Conservation (phyloP, 2,113 vertebrate species). For the Odocoileus hemionus region DNA sequence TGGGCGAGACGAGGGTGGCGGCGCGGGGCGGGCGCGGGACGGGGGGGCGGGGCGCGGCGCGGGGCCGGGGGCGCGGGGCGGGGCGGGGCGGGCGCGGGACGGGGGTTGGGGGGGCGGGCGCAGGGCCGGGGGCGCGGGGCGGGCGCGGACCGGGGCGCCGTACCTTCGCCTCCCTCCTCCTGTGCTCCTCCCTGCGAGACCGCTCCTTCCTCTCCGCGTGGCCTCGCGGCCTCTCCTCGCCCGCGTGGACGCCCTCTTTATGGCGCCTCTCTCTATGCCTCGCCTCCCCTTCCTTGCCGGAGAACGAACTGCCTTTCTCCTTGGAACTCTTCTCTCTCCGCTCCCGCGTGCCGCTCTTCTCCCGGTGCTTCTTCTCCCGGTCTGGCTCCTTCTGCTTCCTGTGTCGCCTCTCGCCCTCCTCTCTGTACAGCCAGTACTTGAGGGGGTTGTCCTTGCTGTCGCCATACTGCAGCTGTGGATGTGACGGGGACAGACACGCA, state of each 20-base stretch:
- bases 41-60: no score
- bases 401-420: conserved; percentile 59
- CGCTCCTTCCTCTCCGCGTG: conserved; percentile 30
- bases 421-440: conserved; percentile 58
- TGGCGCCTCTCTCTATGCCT: conserved; percentile 62
- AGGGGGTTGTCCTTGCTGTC: conserved; percentile 62
- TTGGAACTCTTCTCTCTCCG: conserved; percentile 65
- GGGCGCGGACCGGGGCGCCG: not conserved
- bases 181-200: conserved; percentile 51
- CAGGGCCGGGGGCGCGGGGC: not conserved
- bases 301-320: conserved; percentile 36
- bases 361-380: conserved; percentile 65
- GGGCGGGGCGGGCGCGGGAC: not conserved
- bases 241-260: conserved; percentile 61
- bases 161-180: conserved; percentile 75
- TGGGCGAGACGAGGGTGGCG: no score
- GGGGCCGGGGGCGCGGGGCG: fast-evolving
- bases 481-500: fast-evolving
- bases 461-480: conserved; percentile 52
- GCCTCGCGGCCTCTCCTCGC: conserved; percentile 35
- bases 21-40: not conserved
- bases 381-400: conserved; percentile 67
- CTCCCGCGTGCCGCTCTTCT: conserved; percentile 67
- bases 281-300: conserved; percentile 62
- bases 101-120: not conserved